Evolutionary conservation across 2,888 invertebrate species (phyloP), one percentile per base, ranked within the genome.

Genomic region (Drosophila mimetica): DNA sequence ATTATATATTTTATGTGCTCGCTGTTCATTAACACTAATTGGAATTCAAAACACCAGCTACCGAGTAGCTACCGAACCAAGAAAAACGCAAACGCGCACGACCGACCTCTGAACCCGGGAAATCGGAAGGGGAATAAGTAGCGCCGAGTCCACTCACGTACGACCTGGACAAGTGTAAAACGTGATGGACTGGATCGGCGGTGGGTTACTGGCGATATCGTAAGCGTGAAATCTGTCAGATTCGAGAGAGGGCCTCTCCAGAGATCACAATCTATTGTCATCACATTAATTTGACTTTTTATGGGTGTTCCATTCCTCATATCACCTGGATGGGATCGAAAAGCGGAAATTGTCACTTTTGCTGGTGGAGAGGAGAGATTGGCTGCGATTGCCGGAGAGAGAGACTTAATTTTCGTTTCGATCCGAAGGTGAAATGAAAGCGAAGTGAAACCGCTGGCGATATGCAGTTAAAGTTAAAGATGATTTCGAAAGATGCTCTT

Each of bases 241-340:
- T 39, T 6, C 36, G 50, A 32, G 37, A 32, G n/a, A n/a, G n/a
- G 9, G 22, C 22, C 22, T n/a, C 18, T 34, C 25, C 30, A 3
- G 11, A 22, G 44, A 46, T 41, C 52, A 13, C 3, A 11, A 30
- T 63, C 63, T 57, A 57, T 67, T 75, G 81, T 75, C 81, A 79
- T 73, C 77, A 78, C 88, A 90, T 89, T 87, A 89, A 88, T 90
- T 88, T 83, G 87, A 76, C 60, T 80, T 85, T 89, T 89, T 90
- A 89, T 90, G 89, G 88, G 75, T 79, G 84, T 79, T 86, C 84
- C 25, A 25, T 7, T n/a, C n/a, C n/a, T n/a, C n/a, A 25, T 25
- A 25, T 25, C 25, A 25, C 7, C 25, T 25, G 25, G 7, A 7
- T 0, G 25, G 25, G 25, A 54, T 67, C 52, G 47, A n/a, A 42